A percentile compares a stretch with the other conserved stretches of the same genome.
phyloP scores from a whole-genome alignment of 1,140 invertebrate species.

The Ips typographus region DNA sequence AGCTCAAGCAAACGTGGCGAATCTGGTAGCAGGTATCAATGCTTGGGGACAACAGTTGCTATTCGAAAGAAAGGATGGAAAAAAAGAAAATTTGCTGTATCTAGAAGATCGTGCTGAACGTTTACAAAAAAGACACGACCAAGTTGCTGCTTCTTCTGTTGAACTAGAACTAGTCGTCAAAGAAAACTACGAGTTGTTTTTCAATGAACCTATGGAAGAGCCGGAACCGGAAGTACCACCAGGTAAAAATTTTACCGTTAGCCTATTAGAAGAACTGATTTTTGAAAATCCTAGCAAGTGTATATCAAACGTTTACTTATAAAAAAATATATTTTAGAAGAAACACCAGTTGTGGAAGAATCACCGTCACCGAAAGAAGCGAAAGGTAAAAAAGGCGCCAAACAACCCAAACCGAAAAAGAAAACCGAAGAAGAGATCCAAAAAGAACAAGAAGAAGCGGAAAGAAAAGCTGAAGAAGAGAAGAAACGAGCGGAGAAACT shows the following conservation, averaged over 20 bases:
- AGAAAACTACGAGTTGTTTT: constrained; percentile 66
- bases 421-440: constrained; percentile 30
- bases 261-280: no score
- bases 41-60: constrained; percentile 70
- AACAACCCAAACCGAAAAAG: constrained; percentile 8
- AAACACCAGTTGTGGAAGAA: constrained; percentile 17
- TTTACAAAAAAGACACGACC: constrained; percentile 57
- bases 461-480: constrained; percentile 35
- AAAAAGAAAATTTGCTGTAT: constrained; percentile 61
- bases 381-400: constrained; percentile 8
- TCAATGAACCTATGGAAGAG: constrained; percentile 46
- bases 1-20: constrained; percentile 66
- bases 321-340: constrained; percentile 9
- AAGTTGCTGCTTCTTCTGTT: constrained; percentile 58
- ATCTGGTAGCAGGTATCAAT: constrained; percentile 60
- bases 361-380: constrained; percentile 10
- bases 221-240: constrained; percentile 5
- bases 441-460: constrained; percentile 26
- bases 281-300: no score
- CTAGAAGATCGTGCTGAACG: constrained; percentile 61
- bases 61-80: constrained; percentile 65
- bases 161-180: constrained; percentile 62
- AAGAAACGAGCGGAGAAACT: constrained; percentile 39
- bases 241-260: constrained; percentile 11
- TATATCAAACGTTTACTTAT: no score